Evolutionary conservation across 2,113 vertebrate genomes (phyloP).

Genomic region (Lethenteron camtschaticum): DNA sequence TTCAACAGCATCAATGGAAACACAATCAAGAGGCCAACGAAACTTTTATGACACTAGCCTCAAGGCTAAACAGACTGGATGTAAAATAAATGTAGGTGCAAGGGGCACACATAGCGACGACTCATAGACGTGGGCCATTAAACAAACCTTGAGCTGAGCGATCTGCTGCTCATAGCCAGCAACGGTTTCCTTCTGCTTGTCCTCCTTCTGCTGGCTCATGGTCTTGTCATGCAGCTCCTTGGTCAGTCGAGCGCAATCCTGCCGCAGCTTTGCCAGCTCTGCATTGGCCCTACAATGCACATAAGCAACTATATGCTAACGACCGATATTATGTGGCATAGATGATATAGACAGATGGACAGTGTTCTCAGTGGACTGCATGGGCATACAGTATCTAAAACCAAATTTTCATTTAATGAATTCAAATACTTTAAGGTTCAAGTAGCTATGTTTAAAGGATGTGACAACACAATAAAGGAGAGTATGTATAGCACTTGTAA

Average conservation of each 20-base stretch:
- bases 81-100: not conserved
- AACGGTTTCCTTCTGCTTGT: slow-evolving; percentile 40
- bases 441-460: too few relatives aligned
- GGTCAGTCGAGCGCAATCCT: slow-evolving; percentile 51
- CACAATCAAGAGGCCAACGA: not conserved
- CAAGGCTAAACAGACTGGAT: not conserved
- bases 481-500: too few relatives aligned
- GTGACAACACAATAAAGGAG: too few relatives aligned
- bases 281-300: not conserved
- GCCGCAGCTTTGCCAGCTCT: slow-evolving; percentile 65
- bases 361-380: not conserved
- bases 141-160: slow-evolving; percentile 33
- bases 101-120: not conserved
- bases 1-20: not conserved
- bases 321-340: not conserved
- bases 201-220: slow-evolving; percentile 38
- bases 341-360: not conserved
- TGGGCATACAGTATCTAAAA: not conserved
- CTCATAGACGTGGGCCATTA: slow-evolving; percentile 11
- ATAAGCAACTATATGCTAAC: not conserved
- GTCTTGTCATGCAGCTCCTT: slow-evolving; percentile 61
- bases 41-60: not conserved
- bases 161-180: slow-evolving; percentile 38
- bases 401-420: not conserved
- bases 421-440: not conserved